Base-by-base conservation (phyloP, 2,797 vertebrate species). In the Gymnothorax reevesii region DNA sequence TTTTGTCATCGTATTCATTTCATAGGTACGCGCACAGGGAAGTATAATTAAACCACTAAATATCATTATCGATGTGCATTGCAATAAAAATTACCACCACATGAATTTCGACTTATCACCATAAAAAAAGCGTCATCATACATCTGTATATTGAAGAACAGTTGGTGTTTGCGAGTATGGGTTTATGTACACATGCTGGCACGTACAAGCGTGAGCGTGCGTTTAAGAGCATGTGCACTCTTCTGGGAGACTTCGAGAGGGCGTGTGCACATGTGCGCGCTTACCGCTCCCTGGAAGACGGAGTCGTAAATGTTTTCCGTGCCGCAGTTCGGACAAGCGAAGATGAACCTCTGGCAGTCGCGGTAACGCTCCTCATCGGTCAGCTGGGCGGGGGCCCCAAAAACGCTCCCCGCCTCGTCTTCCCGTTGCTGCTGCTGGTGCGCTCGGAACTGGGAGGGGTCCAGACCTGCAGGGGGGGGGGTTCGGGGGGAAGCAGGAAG, bases 311-410 rank as follows among this genome's bases (percentile, higher is more conserved):
- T 95, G 93, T 99, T 99, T 91, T 98, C 96, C 0, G 96, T 97
- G 91, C 95, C 94, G 0, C 99, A 99, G 55, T 95, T 94, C 7
- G 96, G 97, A 90, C 98, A 99, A 90, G 93, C 89, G 93, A 98
- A 98, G 84, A 95, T 97, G 94, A 99, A 98, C 90, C 96, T 95
- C 91, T 99, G 97, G 57, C 98, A 98, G 90, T 99, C 97, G 86
- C 94, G 97, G 87, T 98, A 99, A 84, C 97, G 98, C 92, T 99
- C 99, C 91, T 98, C 98, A 73, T 99, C 98, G 0, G 97, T 97
- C 90, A 99, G 97, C 92, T 99, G 98, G 88, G 95, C 96, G 22
- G 95, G 96, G 88, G 95, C 97, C 87, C 98, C 98, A 92, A 99
- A 94, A 83, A 94, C 94, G 86, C 91, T 94, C 25, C 97, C 97